Percentiles rank a stretch among this genome's conserved stretches.
These are phyloP conservation scores for Apostichopus leukothele DNA, from an alignment of 53 echinoderm and acorn worm genomes.

Conservation along the genomic window DNA sequence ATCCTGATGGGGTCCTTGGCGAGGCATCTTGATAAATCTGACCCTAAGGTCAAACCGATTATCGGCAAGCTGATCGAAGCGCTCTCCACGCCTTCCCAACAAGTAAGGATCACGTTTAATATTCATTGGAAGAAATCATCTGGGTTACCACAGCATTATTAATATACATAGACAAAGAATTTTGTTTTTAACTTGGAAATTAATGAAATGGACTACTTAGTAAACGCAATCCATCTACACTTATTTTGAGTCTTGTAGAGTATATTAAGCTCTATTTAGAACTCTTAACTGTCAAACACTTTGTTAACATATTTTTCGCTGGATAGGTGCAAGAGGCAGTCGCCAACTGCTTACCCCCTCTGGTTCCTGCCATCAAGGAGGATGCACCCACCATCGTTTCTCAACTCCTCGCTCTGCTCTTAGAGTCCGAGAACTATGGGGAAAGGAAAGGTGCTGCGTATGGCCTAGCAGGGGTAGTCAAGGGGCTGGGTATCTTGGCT, in stretches of 20 bases:
- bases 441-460: slow-evolving; percentile 97
- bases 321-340: slow-evolving; percentile 96
- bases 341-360: slow-evolving; percentile 94
- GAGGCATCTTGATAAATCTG: slow-evolving; percentile 86
- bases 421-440: slow-evolving; percentile 93
- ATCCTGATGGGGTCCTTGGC: slow-evolving; percentile 97
- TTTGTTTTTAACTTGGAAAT: too few relatives aligned
- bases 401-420: slow-evolving; percentile 71
- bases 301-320: not conserved
- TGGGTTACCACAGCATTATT: too few relatives aligned
- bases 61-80: slow-evolving; percentile 95
- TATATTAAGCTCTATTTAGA: too few relatives aligned
- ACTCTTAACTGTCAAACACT: not conserved
- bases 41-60: slow-evolving; percentile 94
- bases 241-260: too few relatives aligned
- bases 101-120: slow-evolving; percentile 53
- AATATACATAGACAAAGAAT: too few relatives aligned
- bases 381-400: slow-evolving; percentile 86
- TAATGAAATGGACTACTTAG: too few relatives aligned
- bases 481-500: slow-evolving; percentile 91
- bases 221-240: too few relatives aligned
- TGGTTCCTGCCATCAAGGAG: slow-evolving; percentile 92
- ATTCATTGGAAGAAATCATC: too few relatives aligned
- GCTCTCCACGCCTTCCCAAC: slow-evolving; percentile 93
- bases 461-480: slow-evolving; percentile 92